Base-by-base conservation (phyloP, 1,140 invertebrate genomes). In the Aleiodes sp. region DNA sequence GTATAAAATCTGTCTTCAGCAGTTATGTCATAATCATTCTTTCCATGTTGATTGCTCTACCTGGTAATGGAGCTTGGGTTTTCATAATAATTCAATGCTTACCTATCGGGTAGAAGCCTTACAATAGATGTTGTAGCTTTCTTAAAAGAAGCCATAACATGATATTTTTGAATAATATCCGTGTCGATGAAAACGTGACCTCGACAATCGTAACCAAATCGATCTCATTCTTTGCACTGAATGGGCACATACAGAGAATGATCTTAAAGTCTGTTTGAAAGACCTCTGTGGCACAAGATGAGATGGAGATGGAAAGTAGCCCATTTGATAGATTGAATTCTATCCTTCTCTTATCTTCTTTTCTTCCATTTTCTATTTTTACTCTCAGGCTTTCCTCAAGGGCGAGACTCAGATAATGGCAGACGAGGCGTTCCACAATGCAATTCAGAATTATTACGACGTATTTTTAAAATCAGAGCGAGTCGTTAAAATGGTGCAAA, bases 351-450 rank as follows among this genome's bases (percentile, higher is more conserved):
- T 24, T 52, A 41, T 3, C 9, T 52, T 52, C 16, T 19, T 37
- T 24, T 52, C 24, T 39, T n/a, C n/a, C n/a, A n/a, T n/a, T n/a
- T n/a, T n/a, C n/a, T 10, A 28, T 12, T n/a, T 24, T 28, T 41
- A 35, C 60, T 82, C 82, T 4, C 86, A 96, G 94, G 91, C 92
- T 78, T 96, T 96, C 84, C 87, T 96, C 62, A 96, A 95, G 87
- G 95, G 98, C 14, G 98, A 99, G 85, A 98, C 96, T 4, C 94
- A 96, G 84, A 99, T 99, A 81, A 93, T 98, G 86, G 97, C 97
- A 10, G 98, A 99, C 85, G 98, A 99, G 87, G 98, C 98, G 64
- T 99, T 99, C 82, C 97, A 96, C 83, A 99, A 99, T 86, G 97
- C 98, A 19, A 95, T 99, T 35, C 96, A 99, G 83, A 97, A 94